A percentile compares a stretch with the other conserved stretches of the same genome.
Conservation (phyloP, 1,140 invertebrate species). For the Goniozus legneri region DNA sequence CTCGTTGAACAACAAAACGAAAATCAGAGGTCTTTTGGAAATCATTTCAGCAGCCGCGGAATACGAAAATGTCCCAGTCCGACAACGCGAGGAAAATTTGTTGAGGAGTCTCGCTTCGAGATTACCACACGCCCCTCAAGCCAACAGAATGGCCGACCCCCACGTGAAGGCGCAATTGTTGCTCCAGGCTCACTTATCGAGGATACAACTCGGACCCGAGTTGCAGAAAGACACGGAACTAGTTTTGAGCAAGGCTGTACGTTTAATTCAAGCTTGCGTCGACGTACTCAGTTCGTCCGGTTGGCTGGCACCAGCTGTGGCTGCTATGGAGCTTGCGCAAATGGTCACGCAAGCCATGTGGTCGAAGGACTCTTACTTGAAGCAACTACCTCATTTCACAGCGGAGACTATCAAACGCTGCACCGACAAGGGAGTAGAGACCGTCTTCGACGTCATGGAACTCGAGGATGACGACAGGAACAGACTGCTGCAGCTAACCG, state of each 20-base stretch:
- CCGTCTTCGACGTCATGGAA: constrained; percentile 98
- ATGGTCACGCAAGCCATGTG: constrained; percentile 99
- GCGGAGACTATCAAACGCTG: constrained; percentile 87
- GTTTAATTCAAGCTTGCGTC: constrained; percentile 97
- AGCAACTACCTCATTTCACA: constrained; percentile 95
- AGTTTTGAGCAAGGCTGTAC: constrained; percentile 81
- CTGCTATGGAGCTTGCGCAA: constrained; percentile 98
- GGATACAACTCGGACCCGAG: constrained; percentile 92
- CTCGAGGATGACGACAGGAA: constrained; percentile 92
- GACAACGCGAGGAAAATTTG: constrained; percentile 92
- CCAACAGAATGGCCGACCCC: constrained; percentile 86
- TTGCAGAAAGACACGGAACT: constrained; percentile 94
- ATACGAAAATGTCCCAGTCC: constrained; percentile 90
- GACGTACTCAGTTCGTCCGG: constrained; percentile 98
- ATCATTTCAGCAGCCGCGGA: constrained; percentile 98
- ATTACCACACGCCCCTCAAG: constrained; percentile 69
- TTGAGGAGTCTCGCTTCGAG: constrained; percentile 76
- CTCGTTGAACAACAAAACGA: constrained; percentile 95
- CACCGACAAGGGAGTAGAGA: constrained; percentile 88
- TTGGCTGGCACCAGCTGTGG: constrained; percentile 95
- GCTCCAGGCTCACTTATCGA: constrained; percentile 92
- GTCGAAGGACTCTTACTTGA: constrained; percentile 96
- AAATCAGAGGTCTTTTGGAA: constrained; percentile 93
- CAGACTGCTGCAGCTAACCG: constrained; percentile 78
- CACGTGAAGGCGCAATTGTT: constrained; percentile 96